Conservation (phyloP, 2,113 vertebrate genomes). For the Lamprologus sp. region DNA sequence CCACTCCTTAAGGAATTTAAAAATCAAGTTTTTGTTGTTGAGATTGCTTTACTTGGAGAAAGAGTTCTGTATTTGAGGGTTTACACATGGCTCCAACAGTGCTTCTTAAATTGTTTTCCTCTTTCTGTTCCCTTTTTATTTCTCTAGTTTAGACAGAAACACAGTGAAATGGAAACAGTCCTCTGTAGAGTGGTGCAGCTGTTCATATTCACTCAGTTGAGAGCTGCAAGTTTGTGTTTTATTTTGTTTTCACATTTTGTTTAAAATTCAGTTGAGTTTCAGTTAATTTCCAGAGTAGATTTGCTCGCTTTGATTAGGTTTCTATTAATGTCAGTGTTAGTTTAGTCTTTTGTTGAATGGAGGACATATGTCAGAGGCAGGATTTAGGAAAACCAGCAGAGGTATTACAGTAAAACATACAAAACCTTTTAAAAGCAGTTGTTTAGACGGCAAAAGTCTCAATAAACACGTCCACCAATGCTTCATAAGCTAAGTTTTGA, state of each 20-base stretch:
- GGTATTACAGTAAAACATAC: neutral
- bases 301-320: neutral
- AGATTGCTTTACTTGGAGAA: neutral
- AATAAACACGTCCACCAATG: neutral
- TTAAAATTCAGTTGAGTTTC: neutral
- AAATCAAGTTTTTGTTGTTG: neutral
- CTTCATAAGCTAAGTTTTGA: neutral
- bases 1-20: neutral
- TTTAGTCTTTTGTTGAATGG: neutral
- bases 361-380: neutral
- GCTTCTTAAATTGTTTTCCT: neutral
- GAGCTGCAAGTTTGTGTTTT: neutral
- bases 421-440: neutral
- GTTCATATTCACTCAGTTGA: neutral
- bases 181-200: neutral
- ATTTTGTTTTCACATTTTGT: neutral
- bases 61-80: neutral
- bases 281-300: neutral
- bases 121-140: neutral
- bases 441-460: neutral
- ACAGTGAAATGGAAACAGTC: neutral
- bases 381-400: neutral
- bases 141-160: neutral
- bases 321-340: neutral
- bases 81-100: neutral